Evolutionary conservation across 2,113 vertebrate species (phyloP).

Genomic region (Pluvianellus socialis): DNA sequence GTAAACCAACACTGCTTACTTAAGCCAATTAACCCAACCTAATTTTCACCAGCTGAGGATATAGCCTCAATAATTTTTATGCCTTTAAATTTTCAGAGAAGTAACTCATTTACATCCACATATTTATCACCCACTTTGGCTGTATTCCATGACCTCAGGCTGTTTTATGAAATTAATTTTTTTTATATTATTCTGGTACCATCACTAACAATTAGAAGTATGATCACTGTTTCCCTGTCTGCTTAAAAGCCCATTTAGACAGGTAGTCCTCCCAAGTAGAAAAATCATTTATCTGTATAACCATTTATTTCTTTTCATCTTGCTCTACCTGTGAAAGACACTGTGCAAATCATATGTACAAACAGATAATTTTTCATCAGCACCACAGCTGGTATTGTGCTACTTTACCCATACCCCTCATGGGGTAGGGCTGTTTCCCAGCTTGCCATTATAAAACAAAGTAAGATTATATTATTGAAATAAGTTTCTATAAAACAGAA

Average conservation of each 20-base stretch:
- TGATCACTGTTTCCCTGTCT: background rate
- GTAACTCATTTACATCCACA: background rate
- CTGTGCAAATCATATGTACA: background rate
- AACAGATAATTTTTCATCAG: background rate
- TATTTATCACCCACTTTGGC: background rate
- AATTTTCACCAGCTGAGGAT: background rate
- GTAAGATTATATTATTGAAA: background rate
- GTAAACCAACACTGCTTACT: background rate
- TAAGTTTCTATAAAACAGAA: background rate
- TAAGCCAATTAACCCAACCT: background rate
- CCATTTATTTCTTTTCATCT: background rate
- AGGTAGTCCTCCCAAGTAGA: background rate
- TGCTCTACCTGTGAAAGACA: background rate
- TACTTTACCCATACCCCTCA: background rate
- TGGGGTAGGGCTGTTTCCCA: background rate
- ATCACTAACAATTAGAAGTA: background rate
- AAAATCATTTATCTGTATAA: background rate
- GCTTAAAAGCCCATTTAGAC: slow-evolving; percentile 8
- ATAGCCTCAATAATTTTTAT: background rate
- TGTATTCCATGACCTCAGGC: background rate
- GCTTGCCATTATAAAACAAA: background rate
- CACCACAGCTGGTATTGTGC: background rate
- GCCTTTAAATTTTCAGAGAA: background rate
- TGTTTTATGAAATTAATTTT: background rate
- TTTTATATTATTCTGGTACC: background rate